phyloP scores from a whole-genome alignment of 2,888 invertebrate genomes.

The Eretmocerus hayati region DNA sequence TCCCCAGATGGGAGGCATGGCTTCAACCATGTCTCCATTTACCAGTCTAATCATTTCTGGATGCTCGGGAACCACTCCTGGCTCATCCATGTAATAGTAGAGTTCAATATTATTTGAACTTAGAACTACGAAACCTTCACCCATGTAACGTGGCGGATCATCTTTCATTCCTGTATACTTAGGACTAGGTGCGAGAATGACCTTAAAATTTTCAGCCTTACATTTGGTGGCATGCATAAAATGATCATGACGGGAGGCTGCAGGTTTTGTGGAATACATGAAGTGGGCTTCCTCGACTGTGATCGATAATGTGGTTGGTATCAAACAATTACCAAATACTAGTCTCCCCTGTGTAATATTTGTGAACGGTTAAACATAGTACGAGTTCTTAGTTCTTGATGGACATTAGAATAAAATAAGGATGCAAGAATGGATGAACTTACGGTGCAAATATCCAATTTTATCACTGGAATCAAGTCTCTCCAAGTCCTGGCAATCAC shows the following conservation, averaged over 20 bases:
- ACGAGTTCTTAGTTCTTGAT: too few species aligned
- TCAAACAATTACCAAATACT: conserved; percentile 89
- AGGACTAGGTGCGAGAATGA: conserved; percentile 92
- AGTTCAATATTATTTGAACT: conserved; percentile 91
- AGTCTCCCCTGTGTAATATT: conserved; percentile 78
- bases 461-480: conserved; percentile 92
- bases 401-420: neutral
- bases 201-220: conserved; percentile 90
- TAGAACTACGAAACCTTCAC: conserved; percentile 95
- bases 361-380: too few species aligned
- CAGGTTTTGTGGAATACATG: conserved; percentile 91
- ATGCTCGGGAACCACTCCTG: conserved; percentile 85
- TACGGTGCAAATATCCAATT: conserved; percentile 83
- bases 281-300: conserved; percentile 91
- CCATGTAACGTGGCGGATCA: conserved; percentile 95
- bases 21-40: conserved; percentile 88
- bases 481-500: conserved; percentile 88
- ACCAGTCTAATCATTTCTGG: conserved; percentile 83
- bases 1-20: conserved; percentile 91
- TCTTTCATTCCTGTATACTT: conserved; percentile 90
- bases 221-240: conserved; percentile 95
- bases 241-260: conserved; percentile 85
- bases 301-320: conserved; percentile 88
- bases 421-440: conserved; percentile 33
- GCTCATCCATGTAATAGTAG: conserved; percentile 96